phyloP scores from a whole-genome alignment of 2,113 vertebrate species.

The Coregonus clupeaformis region DNA sequence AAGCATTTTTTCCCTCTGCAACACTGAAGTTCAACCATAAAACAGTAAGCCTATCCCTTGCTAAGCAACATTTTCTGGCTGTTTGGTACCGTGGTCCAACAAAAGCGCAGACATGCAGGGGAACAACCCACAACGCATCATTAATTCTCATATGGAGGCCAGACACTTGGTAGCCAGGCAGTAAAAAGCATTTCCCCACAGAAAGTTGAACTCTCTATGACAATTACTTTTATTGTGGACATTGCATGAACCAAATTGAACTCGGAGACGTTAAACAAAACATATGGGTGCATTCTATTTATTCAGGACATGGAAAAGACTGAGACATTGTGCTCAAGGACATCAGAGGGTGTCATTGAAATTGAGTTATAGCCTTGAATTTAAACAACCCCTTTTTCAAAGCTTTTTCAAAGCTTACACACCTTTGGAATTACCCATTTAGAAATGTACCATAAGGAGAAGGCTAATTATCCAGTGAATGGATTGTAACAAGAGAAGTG shows the following conservation, averaged over 20 bases:
- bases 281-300: slow-evolving; percentile 34
- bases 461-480: neutral
- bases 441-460: neutral
- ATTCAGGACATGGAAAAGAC: slow-evolving; percentile 34
- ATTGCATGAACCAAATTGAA: slow-evolving; percentile 24
- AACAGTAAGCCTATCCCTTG: slow-evolving; percentile 15
- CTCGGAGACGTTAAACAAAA: slow-evolving; percentile 23
- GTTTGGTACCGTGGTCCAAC: slow-evolving; percentile 34
- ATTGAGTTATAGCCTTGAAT: slow-evolving; percentile 19
- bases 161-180: slow-evolving; percentile 31
- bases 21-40: slow-evolving; percentile 3
- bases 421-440: slow-evolving; percentile 2
- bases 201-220: slow-evolving; percentile 27
- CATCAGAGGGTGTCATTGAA: slow-evolving; percentile 31
- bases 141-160: slow-evolving; percentile 55
- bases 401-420: neutral
- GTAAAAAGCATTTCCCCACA: slow-evolving; percentile 31
- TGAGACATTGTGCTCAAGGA: slow-evolving; percentile 25
- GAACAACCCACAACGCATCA: slow-evolving; percentile 44
- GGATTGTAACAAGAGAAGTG: neutral
- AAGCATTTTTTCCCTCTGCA: neutral
- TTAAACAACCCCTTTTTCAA: slow-evolving; percentile 4
- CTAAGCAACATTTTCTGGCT: slow-evolving; percentile 30
- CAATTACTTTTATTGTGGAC: slow-evolving; percentile 41
- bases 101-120: slow-evolving; percentile 36